Percentiles rank a stretch among this genome's conserved stretches.
phyloP scores from a whole-genome alignment of 64 coral and sea anemone species.

The Trachythela sp. region DNA sequence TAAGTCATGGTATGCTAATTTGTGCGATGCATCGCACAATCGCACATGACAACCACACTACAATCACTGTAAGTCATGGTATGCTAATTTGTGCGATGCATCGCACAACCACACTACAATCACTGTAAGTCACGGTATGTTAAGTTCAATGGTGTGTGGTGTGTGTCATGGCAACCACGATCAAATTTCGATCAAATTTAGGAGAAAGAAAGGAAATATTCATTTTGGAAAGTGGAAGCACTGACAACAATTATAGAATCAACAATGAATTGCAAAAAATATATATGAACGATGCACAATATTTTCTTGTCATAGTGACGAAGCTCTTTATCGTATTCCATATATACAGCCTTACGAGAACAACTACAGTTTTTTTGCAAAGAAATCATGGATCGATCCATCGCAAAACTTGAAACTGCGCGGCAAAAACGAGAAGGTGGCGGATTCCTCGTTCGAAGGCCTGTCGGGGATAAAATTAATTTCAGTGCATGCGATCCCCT shows the following conservation, averaged over 20 bases:
- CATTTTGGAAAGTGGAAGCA: neutral
- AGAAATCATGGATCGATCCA: slow-evolving; percentile 41
- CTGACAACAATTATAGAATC: neutral
- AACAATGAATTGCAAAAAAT: neutral
- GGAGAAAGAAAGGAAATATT: no score
- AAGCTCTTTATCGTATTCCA: neutral
- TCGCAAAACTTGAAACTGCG: slow-evolving; percentile 64
- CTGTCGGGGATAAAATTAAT: slow-evolving; percentile 67
- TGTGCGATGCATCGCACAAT: no score
- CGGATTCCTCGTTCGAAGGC: slow-evolving; percentile 87
- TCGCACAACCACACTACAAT: no score
- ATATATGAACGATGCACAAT: neutral
- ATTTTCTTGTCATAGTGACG: neutral
- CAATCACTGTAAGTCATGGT: no score
- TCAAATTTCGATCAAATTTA: no score
- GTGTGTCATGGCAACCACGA: no score
- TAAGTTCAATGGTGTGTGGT: no score
- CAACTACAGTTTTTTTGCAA: neutral
- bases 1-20: no score
- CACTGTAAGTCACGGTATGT: no score
- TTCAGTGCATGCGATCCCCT: slow-evolving; percentile 67
- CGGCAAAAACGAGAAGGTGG: slow-evolving; percentile 90
- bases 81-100: no score
- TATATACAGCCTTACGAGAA: neutral
- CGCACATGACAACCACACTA: no score